Evolutionary conservation across 2,797 vertebrate species (phyloP).

Genomic region (Sebastes paucispinis): DNA sequence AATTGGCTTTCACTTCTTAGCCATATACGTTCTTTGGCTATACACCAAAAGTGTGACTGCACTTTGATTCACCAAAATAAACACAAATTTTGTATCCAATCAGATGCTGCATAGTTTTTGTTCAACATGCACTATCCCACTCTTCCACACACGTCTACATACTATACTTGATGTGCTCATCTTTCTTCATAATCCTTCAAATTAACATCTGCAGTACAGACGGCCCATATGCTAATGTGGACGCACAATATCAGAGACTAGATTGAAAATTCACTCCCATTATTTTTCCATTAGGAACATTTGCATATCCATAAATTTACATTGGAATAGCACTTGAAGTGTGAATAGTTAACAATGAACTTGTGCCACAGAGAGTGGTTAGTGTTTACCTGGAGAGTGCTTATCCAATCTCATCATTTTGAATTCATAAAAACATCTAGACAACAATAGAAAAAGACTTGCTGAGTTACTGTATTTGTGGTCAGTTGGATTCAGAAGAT

Average conservation of each 20-base stretch:
- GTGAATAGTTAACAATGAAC: conserved; percentile 8
- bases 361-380: background rate
- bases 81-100: background rate
- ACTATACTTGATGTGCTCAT: background rate
- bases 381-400: background rate
- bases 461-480: background rate
- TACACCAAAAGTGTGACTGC: background rate
- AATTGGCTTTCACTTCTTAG: too few relatives aligned
- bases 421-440: background rate
- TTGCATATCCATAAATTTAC: conserved; percentile 33
- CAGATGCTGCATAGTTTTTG: background rate
- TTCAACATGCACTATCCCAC: background rate
- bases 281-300: conserved; percentile 35
- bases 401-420: background rate
- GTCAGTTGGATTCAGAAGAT: background rate
- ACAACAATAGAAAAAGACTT: background rate
- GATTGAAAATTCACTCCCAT: conserved; percentile 24
- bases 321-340: conserved; percentile 8
- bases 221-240: conserved; percentile 18
- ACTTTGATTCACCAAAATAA: background rate
- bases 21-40: too few relatives aligned
- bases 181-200: conserved; percentile 22
- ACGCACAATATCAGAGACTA: conserved; percentile 11
- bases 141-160: background rate
- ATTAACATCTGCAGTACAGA: conserved; percentile 19